These are phyloP conservation scores for Choristoneura rosaceana DNA, from an alignment of 2,888 invertebrate genomes.

Conservation along the genomic window DNA sequence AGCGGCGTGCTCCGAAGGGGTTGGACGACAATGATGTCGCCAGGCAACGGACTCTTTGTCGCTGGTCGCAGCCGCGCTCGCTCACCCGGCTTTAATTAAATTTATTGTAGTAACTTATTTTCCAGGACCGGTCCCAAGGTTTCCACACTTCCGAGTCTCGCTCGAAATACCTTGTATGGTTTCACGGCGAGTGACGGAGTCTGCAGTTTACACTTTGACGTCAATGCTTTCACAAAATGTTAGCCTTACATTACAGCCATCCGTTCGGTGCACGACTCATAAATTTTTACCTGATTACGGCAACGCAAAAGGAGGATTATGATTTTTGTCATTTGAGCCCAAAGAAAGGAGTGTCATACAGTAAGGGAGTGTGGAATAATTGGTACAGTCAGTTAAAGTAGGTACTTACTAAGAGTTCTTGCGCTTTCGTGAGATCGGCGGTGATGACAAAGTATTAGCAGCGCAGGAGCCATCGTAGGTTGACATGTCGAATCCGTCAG, in stretches of 20 bases:
- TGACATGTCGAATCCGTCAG: slow-evolving; percentile 59
- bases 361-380: too few species aligned
- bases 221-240: neutral
- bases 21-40: slow-evolving; percentile 17
- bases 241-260: too few species aligned
- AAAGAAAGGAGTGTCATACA: too few species aligned
- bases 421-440: slow-evolving; percentile 56
- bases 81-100: slow-evolving; percentile 24
- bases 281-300: too few species aligned
- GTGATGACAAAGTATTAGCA: slow-evolving; percentile 39
- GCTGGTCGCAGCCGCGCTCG: slow-evolving; percentile 32
- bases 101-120: slow-evolving; percentile 31
- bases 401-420: slow-evolving; percentile 67
- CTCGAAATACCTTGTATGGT: slow-evolving; percentile 10
- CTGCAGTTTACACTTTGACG: neutral
- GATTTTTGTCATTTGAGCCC: too few species aligned
- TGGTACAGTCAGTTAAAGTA: neutral
- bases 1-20: neutral
- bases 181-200: slow-evolving; percentile 2
- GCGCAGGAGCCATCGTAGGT: slow-evolving; percentile 51
- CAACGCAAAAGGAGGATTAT: too few species aligned
- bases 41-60: slow-evolving; percentile 22
- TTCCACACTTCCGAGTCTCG: neutral
- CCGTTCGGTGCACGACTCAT: too few species aligned
- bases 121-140: slow-evolving; percentile 5